Evolutionary conservation across 1,140 invertebrate genomes (phyloP), one percentile per base, ranked within the genome.

Genomic region (Chironomus striatipennis): DNA sequence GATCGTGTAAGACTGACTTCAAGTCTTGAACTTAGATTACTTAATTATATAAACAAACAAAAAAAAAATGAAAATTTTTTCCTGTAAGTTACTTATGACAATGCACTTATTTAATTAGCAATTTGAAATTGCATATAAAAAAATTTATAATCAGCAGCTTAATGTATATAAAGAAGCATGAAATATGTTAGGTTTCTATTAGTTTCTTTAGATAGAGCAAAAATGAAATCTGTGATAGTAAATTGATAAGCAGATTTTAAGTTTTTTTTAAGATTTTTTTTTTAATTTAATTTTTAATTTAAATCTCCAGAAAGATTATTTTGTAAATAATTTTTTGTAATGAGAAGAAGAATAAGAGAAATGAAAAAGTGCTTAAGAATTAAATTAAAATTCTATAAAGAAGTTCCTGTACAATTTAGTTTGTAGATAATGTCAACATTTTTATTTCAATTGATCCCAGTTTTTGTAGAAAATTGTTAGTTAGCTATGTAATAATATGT

Each of bases 241-340:
- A 70, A 70, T 70, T 70, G 20, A 20, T 70, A 70, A 21, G 65
- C 65, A 70, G 65, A 70, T 70, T 70, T 57, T 57, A 57, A 57
- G 47, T 2, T 34, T 34, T 57, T n/a, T 57, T 57, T 57, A 57
- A 57, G 47, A 34, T 34, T 34, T 57, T n/a, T 57, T 57, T 57
- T n/a, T 57, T 57, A 57, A n/a, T 57, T n/a, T 57, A n/a, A 12
- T 57, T 57, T 15, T 57, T 15, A 57, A 57, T 15, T n/a, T n/a
- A 57, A 57, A 57, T 57, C 47, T 57, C 47, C 9, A 34, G 5
- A 57, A 57, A n/a, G 12, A n/a, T 15, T 57, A n/a, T n/a, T 57
- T 57, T 57, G 47, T 57, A 57, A 57, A 57, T 57, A 57, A 15
- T 57, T 57, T 57, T n/a, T 57, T 34, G 24, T 34, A 34, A 57